phyloP scores from a whole-genome alignment of 2,113 vertebrate species.

The Callaeas wilsoni region DNA sequence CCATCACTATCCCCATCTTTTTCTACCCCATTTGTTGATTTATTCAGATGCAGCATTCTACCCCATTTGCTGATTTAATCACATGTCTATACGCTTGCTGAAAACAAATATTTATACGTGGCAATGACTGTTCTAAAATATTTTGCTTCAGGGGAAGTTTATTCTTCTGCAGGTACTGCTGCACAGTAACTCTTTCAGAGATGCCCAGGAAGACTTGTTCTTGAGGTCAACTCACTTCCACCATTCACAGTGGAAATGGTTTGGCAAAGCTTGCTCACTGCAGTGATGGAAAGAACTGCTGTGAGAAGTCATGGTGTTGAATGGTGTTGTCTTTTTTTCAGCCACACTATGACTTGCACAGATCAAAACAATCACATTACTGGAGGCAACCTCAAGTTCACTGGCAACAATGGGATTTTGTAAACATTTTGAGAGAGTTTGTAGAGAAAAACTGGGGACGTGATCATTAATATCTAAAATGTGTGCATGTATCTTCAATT shows the following conservation, averaged over 20 bases:
- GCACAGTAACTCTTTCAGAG: background rate
- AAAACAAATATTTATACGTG: background rate
- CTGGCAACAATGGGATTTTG: background rate
- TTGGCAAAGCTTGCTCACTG: background rate
- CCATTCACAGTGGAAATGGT: background rate
- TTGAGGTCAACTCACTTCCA: background rate
- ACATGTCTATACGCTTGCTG: background rate
- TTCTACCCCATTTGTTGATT: background rate
- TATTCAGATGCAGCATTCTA: background rate
- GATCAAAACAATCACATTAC: background rate
- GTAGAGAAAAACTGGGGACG: background rate
- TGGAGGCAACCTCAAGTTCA: background rate
- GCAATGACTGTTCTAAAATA: background rate
- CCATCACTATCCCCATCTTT: background rate
- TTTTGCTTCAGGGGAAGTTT: background rate
- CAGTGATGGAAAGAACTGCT: background rate
- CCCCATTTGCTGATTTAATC: background rate
- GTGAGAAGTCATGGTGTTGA: background rate
- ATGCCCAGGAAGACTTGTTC: background rate
- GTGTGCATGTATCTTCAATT: background rate
- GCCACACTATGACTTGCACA: background rate
- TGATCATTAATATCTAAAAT: background rate
- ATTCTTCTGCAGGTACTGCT: background rate
- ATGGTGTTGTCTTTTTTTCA: background rate
- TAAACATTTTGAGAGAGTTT: background rate